Percentiles rank a stretch among this genome's conserved stretches.
Evolutionary conservation across 2,888 invertebrate species (phyloP).

Genomic region (Trichopria drosophilae): DNA sequence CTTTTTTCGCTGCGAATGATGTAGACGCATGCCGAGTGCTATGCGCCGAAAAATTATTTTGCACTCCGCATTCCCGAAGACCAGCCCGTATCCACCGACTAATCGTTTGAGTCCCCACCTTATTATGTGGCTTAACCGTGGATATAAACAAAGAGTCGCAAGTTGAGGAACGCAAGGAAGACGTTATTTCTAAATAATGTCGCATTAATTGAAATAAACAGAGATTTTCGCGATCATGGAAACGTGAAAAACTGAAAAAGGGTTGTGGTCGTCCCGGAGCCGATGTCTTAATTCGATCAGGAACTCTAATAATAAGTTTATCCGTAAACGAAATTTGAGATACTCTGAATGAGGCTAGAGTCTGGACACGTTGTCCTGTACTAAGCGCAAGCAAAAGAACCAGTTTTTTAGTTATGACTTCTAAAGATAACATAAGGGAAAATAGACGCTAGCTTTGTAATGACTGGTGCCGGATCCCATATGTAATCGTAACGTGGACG

Average conservation of each 20-base stretch:
- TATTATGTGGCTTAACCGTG: constrained; percentile 14
- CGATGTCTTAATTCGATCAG: constrained; percentile 15
- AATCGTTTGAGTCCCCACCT: constrained; percentile 15
- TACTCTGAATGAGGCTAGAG: constrained; percentile 24
- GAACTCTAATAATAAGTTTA: constrained; percentile 20
- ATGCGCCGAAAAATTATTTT: constrained; percentile 11
- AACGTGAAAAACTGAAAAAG: constrained; percentile 16
- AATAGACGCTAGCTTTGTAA: constrained; percentile 26
- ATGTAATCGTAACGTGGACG: constrained; percentile 32
- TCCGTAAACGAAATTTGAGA: constrained; percentile 21
- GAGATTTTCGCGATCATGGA: constrained; percentile 12
- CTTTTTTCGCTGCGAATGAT: constrained; percentile 17
- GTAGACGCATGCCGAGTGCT: constrained; percentile 24
- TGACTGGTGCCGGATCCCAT: constrained; percentile 37
- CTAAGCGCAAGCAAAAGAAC: constrained; percentile 29
- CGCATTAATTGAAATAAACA: constrained; percentile 15
- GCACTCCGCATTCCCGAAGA: constrained; percentile 6
- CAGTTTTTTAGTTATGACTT: constrained; percentile 25
- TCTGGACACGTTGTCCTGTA: constrained; percentile 35
- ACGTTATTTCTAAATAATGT: constrained; percentile 15
- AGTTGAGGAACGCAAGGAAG: constrained; percentile 3
- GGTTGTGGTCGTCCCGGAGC: constrained; percentile 23
- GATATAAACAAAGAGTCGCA: constrained; percentile 23
- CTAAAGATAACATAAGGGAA: constrained; percentile 3
- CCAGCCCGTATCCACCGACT: constrained; percentile 16